Percentiles rank a stretch among this genome's conserved stretches.
These are phyloP conservation scores for Temnothorax longispinosus DNA, from an alignment of 1,140 invertebrate genomes.

Conservation along the genomic window DNA sequence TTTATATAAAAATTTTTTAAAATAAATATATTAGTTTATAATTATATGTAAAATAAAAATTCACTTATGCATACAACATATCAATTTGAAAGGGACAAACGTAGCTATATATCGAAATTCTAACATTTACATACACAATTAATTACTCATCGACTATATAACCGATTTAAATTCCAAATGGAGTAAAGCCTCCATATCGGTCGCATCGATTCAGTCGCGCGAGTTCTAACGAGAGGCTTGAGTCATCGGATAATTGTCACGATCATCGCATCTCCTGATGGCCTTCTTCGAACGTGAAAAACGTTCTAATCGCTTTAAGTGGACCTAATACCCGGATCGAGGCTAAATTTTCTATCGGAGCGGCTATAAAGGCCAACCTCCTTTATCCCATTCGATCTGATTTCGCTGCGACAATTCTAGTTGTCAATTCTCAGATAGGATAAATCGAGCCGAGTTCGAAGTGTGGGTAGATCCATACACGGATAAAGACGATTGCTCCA, in stretches of 20 bases:
- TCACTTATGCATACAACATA: not conserved
- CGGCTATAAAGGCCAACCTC: not conserved
- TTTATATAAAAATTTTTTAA: not conserved
- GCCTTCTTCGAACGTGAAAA: constrained; percentile 61
- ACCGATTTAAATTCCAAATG: not conserved
- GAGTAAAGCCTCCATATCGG: not conserved
- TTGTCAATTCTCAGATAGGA: not conserved
- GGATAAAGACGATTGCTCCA: constrained; percentile 33
- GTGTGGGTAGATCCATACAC: not conserved
- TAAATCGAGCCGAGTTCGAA: not conserved
- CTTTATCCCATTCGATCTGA: not conserved
- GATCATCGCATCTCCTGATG: constrained; percentile 14
- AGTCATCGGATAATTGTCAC: constrained; percentile 47
- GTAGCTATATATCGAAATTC: not conserved
- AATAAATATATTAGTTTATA: constrained; percentile 2
- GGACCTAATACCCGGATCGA: constrained; percentile 61
- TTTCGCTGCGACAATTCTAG: not conserved
- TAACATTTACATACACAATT: not conserved
- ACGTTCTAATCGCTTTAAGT: constrained; percentile 68
- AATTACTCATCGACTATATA: not conserved
- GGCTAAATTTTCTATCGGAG: constrained; percentile 20
- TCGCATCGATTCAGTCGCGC: not conserved
- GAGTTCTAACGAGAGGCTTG: not conserved
- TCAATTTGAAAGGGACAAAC: too few species aligned
- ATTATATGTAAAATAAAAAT: constrained; percentile 3